Evolutionary conservation across 2,888 invertebrate genomes (phyloP).

Genomic region (Xestia ashworthii): DNA sequence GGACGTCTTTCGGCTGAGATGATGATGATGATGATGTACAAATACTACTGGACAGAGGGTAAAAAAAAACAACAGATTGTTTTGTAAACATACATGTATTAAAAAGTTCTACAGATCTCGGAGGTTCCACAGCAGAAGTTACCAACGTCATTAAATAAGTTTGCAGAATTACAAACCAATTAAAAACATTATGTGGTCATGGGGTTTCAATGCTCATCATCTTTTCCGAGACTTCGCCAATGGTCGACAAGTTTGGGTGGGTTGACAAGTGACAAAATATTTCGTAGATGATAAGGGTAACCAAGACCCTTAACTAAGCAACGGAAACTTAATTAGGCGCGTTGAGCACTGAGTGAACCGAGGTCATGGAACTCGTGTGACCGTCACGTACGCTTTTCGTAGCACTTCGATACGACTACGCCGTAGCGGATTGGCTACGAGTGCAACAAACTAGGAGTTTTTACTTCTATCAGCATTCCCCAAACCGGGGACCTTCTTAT

Average conservation of each 20-base stretch:
- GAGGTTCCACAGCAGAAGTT: not conserved
- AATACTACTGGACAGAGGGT: not conserved
- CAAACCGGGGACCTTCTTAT: too few relatives aligned
- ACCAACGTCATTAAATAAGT: constrained; percentile 29
- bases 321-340: too few relatives aligned
- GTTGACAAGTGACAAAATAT: not conserved
- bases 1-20: too few relatives aligned
- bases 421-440: too few relatives aligned
- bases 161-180: constrained; percentile 26
- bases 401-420: too few relatives aligned
- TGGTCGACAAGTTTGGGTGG: not conserved
- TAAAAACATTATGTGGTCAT: constrained; percentile 18
- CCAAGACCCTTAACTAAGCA: not conserved
- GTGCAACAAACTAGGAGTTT: too few relatives aligned
- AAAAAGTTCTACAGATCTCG: constrained; percentile 34
- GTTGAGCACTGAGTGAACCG: too few relatives aligned
- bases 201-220: not conserved
- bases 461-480: too few relatives aligned
- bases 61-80: not conserved
- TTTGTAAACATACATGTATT: constrained; percentile 29
- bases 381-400: too few relatives aligned
- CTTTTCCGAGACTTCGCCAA: not conserved
- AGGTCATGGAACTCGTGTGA: too few relatives aligned
- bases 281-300: not conserved
- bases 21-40: not conserved